Conservation (phyloP, 2,797 vertebrate species). For the Chromobotia macracanthus region DNA sequence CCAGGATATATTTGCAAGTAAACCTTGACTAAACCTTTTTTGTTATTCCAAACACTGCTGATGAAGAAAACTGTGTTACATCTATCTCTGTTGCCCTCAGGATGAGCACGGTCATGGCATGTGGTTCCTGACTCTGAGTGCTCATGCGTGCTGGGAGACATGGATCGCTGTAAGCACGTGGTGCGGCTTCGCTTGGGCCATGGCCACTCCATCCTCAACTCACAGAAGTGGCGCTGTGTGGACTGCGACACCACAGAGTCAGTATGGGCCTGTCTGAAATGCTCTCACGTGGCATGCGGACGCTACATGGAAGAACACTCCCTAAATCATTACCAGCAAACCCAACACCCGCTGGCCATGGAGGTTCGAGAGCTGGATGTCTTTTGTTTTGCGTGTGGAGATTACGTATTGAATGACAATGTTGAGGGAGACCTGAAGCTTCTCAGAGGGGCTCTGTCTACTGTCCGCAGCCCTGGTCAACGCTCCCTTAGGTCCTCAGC, state of each 20-base stretch:
- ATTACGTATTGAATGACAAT: slow-evolving; percentile 97
- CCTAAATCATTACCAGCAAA: slow-evolving; percentile 90
- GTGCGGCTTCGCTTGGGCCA: slow-evolving; percentile 94
- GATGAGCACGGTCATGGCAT: slow-evolving; percentile 71
- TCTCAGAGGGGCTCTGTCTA: slow-evolving; percentile 90
- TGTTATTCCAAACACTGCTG: no score
- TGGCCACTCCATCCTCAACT: slow-evolving; percentile 97
- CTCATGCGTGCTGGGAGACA: slow-evolving; percentile 84
- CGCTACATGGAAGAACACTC: slow-evolving; percentile 95
- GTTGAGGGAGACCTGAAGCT: slow-evolving; percentile 94
- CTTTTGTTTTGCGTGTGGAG: slow-evolving; percentile 94
- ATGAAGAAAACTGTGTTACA: no score
- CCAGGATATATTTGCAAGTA: no score
- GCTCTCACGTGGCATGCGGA: slow-evolving; percentile 95
- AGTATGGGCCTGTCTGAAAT: slow-evolving; percentile 97
- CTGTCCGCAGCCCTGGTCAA: slow-evolving; percentile 82
- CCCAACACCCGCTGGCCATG: slow-evolving; percentile 91
- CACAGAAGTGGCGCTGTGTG: slow-evolving; percentile 95
- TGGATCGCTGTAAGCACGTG: slow-evolving; percentile 99
- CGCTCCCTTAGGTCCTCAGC: slow-evolving; percentile 88
- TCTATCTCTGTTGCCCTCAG: slow-evolving; percentile 56
- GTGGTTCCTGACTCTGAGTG: slow-evolving; percentile 77
- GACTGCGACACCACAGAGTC: slow-evolving; percentile 94
- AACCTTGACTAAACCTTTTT: no score
- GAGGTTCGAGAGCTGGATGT: slow-evolving; percentile 95